Base-by-base conservation (phyloP, 64 coral and sea anemone species). In the Platygyra sinensis region DNA sequence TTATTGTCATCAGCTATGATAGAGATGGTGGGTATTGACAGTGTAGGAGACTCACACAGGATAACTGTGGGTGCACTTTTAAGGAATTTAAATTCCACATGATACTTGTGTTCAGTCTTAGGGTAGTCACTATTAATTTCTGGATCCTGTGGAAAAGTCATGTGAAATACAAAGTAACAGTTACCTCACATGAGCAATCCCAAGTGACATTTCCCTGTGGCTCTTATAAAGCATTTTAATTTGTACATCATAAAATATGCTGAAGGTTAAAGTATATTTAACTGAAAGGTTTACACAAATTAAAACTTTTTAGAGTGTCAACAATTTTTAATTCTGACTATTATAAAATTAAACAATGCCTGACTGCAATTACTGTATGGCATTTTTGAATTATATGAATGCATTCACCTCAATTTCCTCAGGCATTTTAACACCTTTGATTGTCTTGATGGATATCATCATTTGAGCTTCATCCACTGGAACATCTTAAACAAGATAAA, bases 41-140 rank as follows among this genome's bases (percentile, higher is more conserved):
- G 79, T 18, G 67, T 67, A 22, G 89, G 93, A 11, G 89, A 92
- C n/a, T 60, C 67, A 0, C 46, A 62, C 5, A 36, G 55, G 30
- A 72, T 28, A n/a, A 50, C 59, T 60, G 74, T 55, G 17, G 38
- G 76, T 31, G 36, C 57, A 22, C 73, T 88, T 27, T 87, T 89
- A 11, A 96, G 79, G 50, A 99, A 99, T 57, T 51, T 87, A 78
- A 99, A 99, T 52, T 94, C 85, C n/a, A 99, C 94, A 60, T 96
- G 97, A 67, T 96, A 99, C 62, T 94, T 95, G 80, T 79, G 88
- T 49, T 91, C 97, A 75, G 86, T 91, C 87, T 96, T 99, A 0
- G 97, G 97, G 50, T 86, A 96, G 20, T 98, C 94, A 7, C 76
- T 20, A 10, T 82, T 87, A 20, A 65, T 59, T 64, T 98, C 96